phyloP scores from a whole-genome alignment of 1,140 invertebrate species.

The Drosophila littoralis region DNA sequence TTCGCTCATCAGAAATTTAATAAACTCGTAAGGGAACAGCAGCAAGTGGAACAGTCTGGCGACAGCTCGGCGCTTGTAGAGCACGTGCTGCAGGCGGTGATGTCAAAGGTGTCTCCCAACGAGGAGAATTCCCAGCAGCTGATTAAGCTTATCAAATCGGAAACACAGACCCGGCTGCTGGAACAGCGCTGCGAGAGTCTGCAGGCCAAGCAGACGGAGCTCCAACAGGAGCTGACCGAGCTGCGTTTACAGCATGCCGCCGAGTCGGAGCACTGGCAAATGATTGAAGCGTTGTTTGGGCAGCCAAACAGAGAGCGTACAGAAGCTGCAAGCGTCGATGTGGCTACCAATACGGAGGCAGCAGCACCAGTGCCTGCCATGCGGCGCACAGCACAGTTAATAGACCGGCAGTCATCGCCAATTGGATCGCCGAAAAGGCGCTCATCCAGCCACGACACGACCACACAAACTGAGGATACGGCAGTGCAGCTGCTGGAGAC shows the following conservation, averaged over 20 bases:
- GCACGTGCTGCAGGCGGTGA: constrained; percentile 42
- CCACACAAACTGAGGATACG: constrained; percentile 54
- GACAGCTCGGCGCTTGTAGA: constrained; percentile 24
- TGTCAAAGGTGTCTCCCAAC: constrained; percentile 34
- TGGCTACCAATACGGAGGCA: constrained; percentile 67
- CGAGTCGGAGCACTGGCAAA: constrained; percentile 79
- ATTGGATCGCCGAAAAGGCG: constrained; percentile 58
- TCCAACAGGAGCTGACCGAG: constrained; percentile 60
- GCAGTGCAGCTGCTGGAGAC: constrained; percentile 43
- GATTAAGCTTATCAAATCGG: constrained; percentile 73
- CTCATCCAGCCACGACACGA: constrained; percentile 20
- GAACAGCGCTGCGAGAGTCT: constrained; percentile 66
- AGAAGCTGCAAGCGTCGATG: constrained; percentile 29
- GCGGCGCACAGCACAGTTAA: constrained; percentile 58
- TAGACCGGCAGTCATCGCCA: constrained; percentile 71
- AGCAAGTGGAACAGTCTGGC: constrained; percentile 5
- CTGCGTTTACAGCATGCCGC: constrained; percentile 55
- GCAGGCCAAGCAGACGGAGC: constrained; percentile 49
- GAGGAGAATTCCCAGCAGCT: constrained; percentile 71
- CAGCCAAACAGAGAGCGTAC: neutral
- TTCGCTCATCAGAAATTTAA: constrained; percentile 71
- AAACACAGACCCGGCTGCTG: constrained; percentile 68
- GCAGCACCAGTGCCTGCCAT: constrained; percentile 61
- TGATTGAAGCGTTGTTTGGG: constrained; percentile 74
- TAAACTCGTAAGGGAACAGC: constrained; percentile 42